phyloP scores from a whole-genome alignment of 2,113 vertebrate species.

The Lycocorax pyrrhopterus region DNA sequence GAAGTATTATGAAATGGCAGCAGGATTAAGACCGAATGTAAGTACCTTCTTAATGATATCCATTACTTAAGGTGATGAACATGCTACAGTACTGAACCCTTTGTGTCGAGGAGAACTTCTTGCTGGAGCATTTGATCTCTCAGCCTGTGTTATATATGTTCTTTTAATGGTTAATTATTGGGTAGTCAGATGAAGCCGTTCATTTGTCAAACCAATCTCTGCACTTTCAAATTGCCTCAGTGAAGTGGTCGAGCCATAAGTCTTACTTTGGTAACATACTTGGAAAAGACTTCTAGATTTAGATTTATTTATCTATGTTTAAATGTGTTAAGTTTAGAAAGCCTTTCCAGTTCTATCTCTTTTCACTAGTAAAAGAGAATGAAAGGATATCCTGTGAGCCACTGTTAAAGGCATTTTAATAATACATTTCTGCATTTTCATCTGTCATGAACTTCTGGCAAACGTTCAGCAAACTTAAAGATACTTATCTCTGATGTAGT shows the following conservation, averaged over 20 bases:
- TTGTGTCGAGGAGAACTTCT: background rate
- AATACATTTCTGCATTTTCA: background rate
- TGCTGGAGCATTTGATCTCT: background rate
- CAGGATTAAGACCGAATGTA: slow-evolving; percentile 90
- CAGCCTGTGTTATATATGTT: background rate
- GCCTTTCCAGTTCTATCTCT: background rate
- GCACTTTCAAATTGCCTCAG: background rate
- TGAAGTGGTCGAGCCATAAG: background rate
- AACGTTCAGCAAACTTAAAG: background rate
- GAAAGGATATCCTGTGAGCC: background rate
- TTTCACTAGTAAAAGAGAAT: background rate
- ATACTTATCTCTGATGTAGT: background rate
- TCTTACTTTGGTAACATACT: background rate
- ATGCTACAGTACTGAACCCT: background rate
- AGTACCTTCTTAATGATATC: slow-evolving; percentile 71
- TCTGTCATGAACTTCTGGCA: background rate
- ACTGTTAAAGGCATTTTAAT: background rate
- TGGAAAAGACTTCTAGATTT: background rate
- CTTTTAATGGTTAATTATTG: background rate
- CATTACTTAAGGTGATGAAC: slow-evolving; percentile 20
- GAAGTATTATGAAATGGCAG: slow-evolving; percentile 91
- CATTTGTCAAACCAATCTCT: background rate
- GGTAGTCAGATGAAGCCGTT: background rate
- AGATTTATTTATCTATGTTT: background rate
- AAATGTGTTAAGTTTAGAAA: background rate